Evolutionary conservation across 2,113 vertebrate species (phyloP), one percentile per base, ranked within the genome.

Genomic region (Acanthisitta chloris): DNA sequence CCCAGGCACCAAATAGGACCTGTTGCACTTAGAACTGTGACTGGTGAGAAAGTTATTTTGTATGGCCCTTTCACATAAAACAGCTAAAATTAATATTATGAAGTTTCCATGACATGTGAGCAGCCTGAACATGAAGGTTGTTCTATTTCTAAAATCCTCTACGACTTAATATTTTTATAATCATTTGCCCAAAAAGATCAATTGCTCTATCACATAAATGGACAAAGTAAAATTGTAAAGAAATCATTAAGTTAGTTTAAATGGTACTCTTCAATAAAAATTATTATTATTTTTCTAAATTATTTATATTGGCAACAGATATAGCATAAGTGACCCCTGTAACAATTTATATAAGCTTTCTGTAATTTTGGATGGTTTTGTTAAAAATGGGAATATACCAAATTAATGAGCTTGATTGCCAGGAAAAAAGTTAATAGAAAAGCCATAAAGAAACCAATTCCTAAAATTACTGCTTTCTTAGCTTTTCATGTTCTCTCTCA

Each of bases 11-110:
- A 90, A 90, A 43, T 4, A 70, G 76, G 88, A 90, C 34, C 67
- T 86, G 69, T 91, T 4, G 5, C 28, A 1, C 40, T 73, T 62
- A 64, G 45, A 55, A 46, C n/a, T 90, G 31, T 24, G 24, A 45
- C 48, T 67, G 43, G 15, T 81, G 55, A 74, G 74, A 71, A 95
- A 88, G 51, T 71, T 83, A 64, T 48, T 90, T 90, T 80, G 48
- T 29, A 72, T 29, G 13, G 74, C 28, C 25, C 16, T 4, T 84
- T 86, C 48, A 72, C 25, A 67, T 81, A 74, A 94, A 92, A 1
- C 15, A 84, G 59, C 80, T 81, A 91, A 95, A 94, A 92, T 91
- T 84, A 95, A 59, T 76, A 70, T 67, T 66, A 92, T 43, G 42
- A 92, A 59, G 71, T 89, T 92, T 89, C 83, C 84, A 81, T 79